Conservation (phyloP, 2,888 invertebrate species). For the Synanthedon vespiformis region DNA sequence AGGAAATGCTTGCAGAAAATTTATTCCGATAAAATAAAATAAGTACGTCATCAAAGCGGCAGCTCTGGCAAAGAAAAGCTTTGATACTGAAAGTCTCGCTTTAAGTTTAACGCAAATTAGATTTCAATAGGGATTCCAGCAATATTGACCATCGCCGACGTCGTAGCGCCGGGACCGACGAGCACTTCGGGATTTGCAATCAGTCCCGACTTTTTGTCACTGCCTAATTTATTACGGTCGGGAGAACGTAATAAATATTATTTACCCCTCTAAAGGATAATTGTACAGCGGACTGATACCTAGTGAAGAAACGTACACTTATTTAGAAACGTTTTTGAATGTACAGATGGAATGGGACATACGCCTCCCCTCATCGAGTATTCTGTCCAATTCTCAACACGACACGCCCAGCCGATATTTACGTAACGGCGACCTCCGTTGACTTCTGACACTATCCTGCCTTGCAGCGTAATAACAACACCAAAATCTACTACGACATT, state of each 20-base stretch:
- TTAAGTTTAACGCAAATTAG: slow-evolving; percentile 37
- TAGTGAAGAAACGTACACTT: slow-evolving; percentile 25
- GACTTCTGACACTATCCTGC: slow-evolving; percentile 53
- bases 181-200: slow-evolving; percentile 21
- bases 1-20: background rate
- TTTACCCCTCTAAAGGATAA: background rate
- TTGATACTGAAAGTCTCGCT: slow-evolving; percentile 15
- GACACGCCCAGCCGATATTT: slow-evolving; percentile 65
- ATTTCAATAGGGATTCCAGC: slow-evolving; percentile 34
- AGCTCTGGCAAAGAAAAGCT: background rate
- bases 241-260: background rate
- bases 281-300: background rate
- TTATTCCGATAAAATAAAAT: background rate
- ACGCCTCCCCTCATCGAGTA: slow-evolving; percentile 60
- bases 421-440: slow-evolving; percentile 57
- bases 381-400: slow-evolving; percentile 64
- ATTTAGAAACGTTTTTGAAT: slow-evolving; percentile 43
- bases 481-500: slow-evolving; percentile 8
- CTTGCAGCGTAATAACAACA: slow-evolving; percentile 24
- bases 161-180: slow-evolving; percentile 13
- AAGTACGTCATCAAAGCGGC: background rate
- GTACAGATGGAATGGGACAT: slow-evolving; percentile 45
- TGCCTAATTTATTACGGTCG: slow-evolving; percentile 11
- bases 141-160: slow-evolving; percentile 24
- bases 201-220: slow-evolving; percentile 16